Percentiles rank a stretch among this genome's conserved stretches.
Evolutionary conservation across 1,140 invertebrate genomes (phyloP).

Genomic region (Vanessa atalanta): DNA sequence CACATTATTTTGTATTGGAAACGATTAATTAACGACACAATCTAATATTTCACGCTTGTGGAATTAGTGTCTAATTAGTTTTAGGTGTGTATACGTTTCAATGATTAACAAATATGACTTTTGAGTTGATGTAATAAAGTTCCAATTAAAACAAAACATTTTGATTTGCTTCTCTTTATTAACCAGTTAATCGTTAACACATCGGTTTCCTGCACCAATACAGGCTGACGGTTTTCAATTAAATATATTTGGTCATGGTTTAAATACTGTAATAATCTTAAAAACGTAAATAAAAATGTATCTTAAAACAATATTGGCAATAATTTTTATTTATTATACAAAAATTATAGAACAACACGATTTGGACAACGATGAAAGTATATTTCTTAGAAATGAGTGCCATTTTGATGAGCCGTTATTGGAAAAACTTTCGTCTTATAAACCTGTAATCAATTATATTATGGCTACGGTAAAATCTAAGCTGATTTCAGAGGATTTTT

Average conservation of each 20-base stretch:
- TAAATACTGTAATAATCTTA: background rate
- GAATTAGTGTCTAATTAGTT: background rate
- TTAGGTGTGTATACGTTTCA: background rate
- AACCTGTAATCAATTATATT: conserved; percentile 13
- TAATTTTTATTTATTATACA: conserved; percentile 1
- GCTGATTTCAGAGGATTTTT: conserved; percentile 24
- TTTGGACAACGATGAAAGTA: background rate
- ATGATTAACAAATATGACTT: background rate
- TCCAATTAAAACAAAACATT: background rate
- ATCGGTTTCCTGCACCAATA: background rate
- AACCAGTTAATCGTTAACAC: background rate
- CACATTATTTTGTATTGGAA: background rate
- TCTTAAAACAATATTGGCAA: conserved; percentile 2
- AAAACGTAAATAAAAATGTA: conserved; percentile 6
- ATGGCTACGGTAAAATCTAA: conserved; percentile 10
- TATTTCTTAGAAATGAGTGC: background rate
- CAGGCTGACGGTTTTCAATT: background rate
- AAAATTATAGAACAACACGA: conserved; percentile 1
- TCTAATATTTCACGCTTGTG: background rate
- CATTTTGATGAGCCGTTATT: background rate
- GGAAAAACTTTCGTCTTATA: background rate
- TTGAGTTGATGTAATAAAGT: background rate
- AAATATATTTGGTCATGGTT: background rate
- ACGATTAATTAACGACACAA: background rate
- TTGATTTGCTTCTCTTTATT: background rate